Evolutionary conservation across 2,797 vertebrate genomes (phyloP).

Genomic region (Ptychobarbus kaznakovi): DNA sequence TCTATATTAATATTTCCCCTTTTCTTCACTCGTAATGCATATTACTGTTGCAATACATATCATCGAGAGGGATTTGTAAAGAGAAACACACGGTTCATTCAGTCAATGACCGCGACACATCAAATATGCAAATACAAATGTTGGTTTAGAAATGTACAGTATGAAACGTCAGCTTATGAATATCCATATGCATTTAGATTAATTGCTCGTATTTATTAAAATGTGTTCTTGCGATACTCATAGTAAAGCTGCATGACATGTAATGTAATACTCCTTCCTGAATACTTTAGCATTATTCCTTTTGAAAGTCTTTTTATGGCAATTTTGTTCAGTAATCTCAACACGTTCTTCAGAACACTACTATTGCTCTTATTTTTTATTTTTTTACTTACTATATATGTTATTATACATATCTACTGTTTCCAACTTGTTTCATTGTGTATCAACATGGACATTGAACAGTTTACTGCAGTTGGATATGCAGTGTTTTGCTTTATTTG

Average conservation of each 20-base stretch:
- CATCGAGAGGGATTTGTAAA: neutral
- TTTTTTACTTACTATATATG: neutral
- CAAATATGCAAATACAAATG: neutral
- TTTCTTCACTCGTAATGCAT: neutral
- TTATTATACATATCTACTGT: neutral
- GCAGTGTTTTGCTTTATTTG: neutral
- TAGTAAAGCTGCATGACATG: neutral
- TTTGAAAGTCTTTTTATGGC: neutral
- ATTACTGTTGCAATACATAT: neutral
- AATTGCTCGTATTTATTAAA: neutral
- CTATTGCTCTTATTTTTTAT: neutral
- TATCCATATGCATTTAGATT: neutral
- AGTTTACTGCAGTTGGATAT: neutral
- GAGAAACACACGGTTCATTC: neutral
- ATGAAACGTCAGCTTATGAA: neutral
- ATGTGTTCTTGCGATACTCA: neutral
- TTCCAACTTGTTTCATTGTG: neutral
- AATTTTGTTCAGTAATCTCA: neutral
- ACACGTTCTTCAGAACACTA: neutral
- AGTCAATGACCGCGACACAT: neutral
- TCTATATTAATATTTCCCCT: neutral
- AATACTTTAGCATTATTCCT: too few species aligned
- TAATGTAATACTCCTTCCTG: neutral
- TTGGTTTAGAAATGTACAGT: too few species aligned
- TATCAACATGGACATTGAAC: neutral